Evolutionary conservation across 1,140 invertebrate species (phyloP), one percentile per base, ranked within the genome.

Genomic region (Zaprionus lachaisei): DNA sequence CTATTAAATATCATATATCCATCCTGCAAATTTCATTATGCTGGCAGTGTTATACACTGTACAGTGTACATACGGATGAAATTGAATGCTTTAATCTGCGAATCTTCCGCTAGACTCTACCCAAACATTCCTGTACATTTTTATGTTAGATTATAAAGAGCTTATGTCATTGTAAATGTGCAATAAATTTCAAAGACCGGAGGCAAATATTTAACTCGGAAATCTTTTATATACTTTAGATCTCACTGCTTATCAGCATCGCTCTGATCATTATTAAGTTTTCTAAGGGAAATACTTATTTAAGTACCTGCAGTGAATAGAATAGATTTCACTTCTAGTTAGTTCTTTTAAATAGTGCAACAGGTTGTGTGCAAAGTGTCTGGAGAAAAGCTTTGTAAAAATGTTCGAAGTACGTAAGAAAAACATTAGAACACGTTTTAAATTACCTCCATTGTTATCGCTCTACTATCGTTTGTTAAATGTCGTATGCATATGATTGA

Each of bases 281-380:
- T 14, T 51, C 5, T 22, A 49, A 49, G 0, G 47, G 11, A 51
- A 51, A 12, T 51, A 49, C 20, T 20, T 49, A 49, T 49, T 57
- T 64, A 51, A 64, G 37, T 28, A 47, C 61, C 70, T 63, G 61
- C 49, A 38, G 20, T 62, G 47, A n/a, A 5, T 55, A 3, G 20
- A 44, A 15, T 28, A 26, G 9, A n/a, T 47, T 49, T 5, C 38
- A 64, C 31, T 49, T 63, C 56, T 57, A 74, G 58, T 69, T 68
- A 64, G 58, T 69, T 68, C 9, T 31, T 24, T 12, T 56, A 56
- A 24, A 73, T n/a, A 68, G 72, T 63, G 60, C 41, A n/a, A 44
- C 60, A 41, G 34, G 54, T 56, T 61, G 14, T 51, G 26, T 14
- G 12, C 28, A 41, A 15, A 41, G 15, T 55, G n/a, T 55, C n/a